phyloP scores from a whole-genome alignment of 2,888 invertebrate genomes.

The Diarsia dahlii region DNA sequence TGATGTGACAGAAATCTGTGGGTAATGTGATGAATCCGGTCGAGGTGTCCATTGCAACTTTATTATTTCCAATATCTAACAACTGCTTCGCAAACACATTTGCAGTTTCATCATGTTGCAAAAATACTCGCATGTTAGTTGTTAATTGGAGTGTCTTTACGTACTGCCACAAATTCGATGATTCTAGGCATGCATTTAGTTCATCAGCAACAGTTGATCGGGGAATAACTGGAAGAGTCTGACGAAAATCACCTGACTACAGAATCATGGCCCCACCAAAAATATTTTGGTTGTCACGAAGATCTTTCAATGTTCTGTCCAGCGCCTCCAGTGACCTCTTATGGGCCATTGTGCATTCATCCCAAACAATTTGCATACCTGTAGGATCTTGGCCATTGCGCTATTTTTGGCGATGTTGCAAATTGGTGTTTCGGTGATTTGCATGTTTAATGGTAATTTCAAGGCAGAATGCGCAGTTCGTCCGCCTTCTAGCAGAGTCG shows the following conservation, averaged over 20 bases:
- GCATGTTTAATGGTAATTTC: conserved; percentile 4
- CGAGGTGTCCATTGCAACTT: conserved; percentile 28
- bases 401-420: conserved; percentile 14
- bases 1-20: conserved; percentile 7
- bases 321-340: conserved; percentile 10
- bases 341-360: conserved; percentile 1
- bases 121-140: conserved; percentile 9
- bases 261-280: conserved; percentile 10
- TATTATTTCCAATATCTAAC: conserved; percentile 62
- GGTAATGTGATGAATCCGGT: not conserved
- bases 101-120: conserved; percentile 8
- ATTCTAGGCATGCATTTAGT: conserved; percentile 5
- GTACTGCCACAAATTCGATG: conserved; percentile 10
- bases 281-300: conserved; percentile 1
- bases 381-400: not conserved
- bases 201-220: conserved; percentile 12
- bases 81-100: conserved; percentile 55
- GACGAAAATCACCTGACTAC: conserved; percentile 6
- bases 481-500: not conserved
- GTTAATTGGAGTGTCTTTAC: conserved; percentile 16
- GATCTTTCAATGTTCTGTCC: conserved; percentile 6
- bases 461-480: not conserved
- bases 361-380: conserved; percentile 5
- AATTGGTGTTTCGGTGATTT: conserved; percentile 5
- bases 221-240: conserved; percentile 10